Evolutionary conservation across 37 sponge, comb jelly and placozoan species (phyloP), one percentile per base, ranked within the genome.

Genomic region (Hexactinellida sp.): DNA sequence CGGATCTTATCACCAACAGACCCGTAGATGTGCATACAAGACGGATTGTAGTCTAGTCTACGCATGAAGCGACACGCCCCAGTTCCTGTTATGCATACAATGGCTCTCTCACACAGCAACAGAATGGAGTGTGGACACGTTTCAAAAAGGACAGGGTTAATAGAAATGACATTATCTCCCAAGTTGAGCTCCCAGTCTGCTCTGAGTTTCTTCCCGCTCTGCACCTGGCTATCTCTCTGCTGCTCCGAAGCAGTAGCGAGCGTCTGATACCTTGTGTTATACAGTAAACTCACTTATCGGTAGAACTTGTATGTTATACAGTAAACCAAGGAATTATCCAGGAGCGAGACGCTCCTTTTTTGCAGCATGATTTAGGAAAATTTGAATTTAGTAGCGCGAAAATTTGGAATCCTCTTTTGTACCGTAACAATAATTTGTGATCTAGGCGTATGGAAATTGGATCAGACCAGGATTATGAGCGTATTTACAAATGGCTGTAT

Each of bases 61-160:
- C 86, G 90, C 90, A 92, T 91, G 86, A 91, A 97, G 16, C 85
- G 84, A 19, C 91, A 35, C 23, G 38, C 82, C 0, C 93, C 97
- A 82, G 82, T 93, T 34, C 91, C 92, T 55, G 83, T 63, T 85
- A 92, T 41, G 38, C 91, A 90, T 37, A 92, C 91, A 52, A 97
- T 38, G 38, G 90, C 83, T 24, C 88, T 55, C 83, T 94, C 93
- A 9, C 97, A 90, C 83, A 88, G 36, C 7, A 82, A 76, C 30
- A 89, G 37, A 55, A 92, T 32, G 24, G 87, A 82, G 0, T 89
- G 55, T 38, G 85, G 85, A 5, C 54, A 51, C 32, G 89, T 35
- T 24, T 1, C 54, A 9, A 19, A 36, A 0, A 37, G 30, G 21
- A 90, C 38, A 36, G 86, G 83, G 36, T 89, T 38, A 21, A 94